Conservation (phyloP, 2,113 vertebrate genomes). For the Anhinga rufa region DNA sequence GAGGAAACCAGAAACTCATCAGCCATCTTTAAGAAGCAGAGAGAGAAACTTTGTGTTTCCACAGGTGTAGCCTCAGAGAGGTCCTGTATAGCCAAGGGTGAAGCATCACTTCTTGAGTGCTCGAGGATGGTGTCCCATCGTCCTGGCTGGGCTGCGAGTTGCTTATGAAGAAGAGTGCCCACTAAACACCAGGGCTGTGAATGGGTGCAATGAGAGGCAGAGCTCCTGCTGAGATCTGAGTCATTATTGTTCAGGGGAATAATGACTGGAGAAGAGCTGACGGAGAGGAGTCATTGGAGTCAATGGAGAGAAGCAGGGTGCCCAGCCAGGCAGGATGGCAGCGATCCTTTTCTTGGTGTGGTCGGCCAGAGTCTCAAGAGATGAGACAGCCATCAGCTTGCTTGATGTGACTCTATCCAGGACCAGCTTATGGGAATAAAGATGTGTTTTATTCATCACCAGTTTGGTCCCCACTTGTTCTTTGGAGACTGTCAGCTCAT, state of each 20-base stretch:
- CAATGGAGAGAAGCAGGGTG: neutral
- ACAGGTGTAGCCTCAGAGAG: neutral
- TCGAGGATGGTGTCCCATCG: neutral
- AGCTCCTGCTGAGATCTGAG: neutral
- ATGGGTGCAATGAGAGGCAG: neutral
- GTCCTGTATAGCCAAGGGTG: neutral
- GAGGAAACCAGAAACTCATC: neutral
- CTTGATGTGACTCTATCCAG: neutral
- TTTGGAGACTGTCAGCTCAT: neutral
- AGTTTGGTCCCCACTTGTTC: neutral
- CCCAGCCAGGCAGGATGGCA: neutral
- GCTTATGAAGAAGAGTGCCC: neutral
- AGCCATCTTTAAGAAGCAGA: neutral
- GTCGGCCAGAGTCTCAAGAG: neutral
- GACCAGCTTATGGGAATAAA: neutral
- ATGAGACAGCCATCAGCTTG: neutral
- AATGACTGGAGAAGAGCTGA: neutral
- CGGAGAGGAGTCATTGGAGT: neutral
- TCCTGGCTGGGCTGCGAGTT: neutral
- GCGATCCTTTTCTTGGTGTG: neutral
- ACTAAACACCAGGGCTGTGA: neutral
- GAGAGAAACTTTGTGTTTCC: neutral
- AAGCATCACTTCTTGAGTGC: neutral
- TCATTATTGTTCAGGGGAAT: neutral
- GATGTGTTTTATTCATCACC: fast-evolving